Evolutionary conservation across 2,888 invertebrate species (phyloP), one percentile per base, ranked within the genome.

Genomic region (Agonopterix alstromeriana): DNA sequence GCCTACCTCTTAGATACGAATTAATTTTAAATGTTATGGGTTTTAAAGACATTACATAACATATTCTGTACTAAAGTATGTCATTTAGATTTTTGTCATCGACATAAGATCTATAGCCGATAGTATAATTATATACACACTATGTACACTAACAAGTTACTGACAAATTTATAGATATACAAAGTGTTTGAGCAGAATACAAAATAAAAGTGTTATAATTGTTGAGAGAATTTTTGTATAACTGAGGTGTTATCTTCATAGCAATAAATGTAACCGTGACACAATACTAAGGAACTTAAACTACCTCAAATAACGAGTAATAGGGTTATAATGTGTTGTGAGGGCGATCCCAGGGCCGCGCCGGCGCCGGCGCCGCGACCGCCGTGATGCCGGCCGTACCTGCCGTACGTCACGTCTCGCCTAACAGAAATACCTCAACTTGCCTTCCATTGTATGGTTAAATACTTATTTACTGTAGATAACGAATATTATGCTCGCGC

Each of bases 281-380:
- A 77, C 73, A 77, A 76, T 75, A 69, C 70, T 41, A 66, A 72
- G 82, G 67, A 86, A 87, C 82, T 72, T 66, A 85, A n/a, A 79
- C 87, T 88, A 88, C 87, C 87, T 88, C 87, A 87, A 73, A 64
- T 81, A 79, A 80, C 77, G 77, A 77, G 77, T 82, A 73, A 76
- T 82, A 81, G 70, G 60, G 62, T 73, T 71, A 72, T 71, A 66
- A 57, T 58, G 69, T 67, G 75, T 69, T 75, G 70, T 73, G 73
- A 65, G 57, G 63, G 63, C 55, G 55, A 59, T 57, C 57, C 47
- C 56, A 61, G 53, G 50, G 54, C 52, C 47, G 52, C 54, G 51
- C 48, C 55, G 52, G 50, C 51, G 47, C 50, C 51, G 42, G 50
- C 51, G 47, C 50, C 51, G 42, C 47, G 47, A 36, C 43, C 17